Base-by-base conservation (phyloP, 2,888 invertebrate genomes). In the Plebejus melissa region DNA sequence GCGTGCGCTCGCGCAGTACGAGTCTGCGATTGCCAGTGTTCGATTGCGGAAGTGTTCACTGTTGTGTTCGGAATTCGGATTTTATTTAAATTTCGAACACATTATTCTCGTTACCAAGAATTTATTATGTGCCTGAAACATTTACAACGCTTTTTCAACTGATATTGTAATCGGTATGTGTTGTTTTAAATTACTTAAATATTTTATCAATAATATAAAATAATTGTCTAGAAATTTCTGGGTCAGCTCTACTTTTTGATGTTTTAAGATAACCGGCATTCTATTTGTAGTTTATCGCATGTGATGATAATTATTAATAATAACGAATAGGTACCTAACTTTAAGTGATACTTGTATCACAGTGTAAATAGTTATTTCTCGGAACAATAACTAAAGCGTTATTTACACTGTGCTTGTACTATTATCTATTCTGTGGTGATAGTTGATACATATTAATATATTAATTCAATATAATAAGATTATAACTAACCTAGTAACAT, bases 1-100 rank as follows among this genome's bases (percentile, higher is more conserved):
- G 84, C 11, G 46, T 78, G 84, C 83, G 84, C 82, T 78, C 79
- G 80, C 84, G 82, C 82, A 82, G 16, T 54, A 54, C 82, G 82
- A 79, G 75, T 77, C 77, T 78, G 77, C 78, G 74, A 75, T 75
- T 76, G 74, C 36, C 74, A 77, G 58, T 69, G 77, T 69, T 75
- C 76, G 76, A 75, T 76, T 58, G 70, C 74, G 77, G 76, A 77
- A 78, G 69, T 71, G 71, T 70, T 22, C 7, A 58, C 22, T 58
- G 6, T 6, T 58, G n/a, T 60, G 65, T 65, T 32, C 65, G 4
- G 11, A 16, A 22, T 60, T 60, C 22, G 28, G 9, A 28, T 11
- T 65, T 65, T 1, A 32, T 32, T 65, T 6, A 13, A 65, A 65
- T 65, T 65, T 65, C 13, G 32, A 65, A 65, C 28, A 60, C 22